These are phyloP conservation scores for Xerus rutilus DNA, from an alignment of 2,797 vertebrate species.

Conservation along the genomic window DNA sequence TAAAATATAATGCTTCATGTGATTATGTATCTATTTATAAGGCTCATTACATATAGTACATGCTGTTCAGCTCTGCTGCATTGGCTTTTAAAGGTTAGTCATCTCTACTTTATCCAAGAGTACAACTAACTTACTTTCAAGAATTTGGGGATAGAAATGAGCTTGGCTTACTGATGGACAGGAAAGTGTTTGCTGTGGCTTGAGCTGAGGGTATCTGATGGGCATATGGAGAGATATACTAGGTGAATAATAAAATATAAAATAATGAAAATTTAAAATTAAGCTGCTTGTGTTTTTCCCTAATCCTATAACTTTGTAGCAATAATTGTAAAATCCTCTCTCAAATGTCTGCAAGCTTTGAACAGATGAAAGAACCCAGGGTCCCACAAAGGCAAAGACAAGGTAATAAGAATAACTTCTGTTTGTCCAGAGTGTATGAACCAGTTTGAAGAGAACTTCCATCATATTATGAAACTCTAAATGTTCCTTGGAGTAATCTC, in stretches of 20 bases:
- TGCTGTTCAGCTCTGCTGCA: background rate
- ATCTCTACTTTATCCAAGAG: background rate
- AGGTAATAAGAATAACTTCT: background rate
- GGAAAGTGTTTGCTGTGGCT: background rate
- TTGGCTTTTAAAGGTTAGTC: slow-evolving; percentile 19
- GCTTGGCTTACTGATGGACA: background rate
- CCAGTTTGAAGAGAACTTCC: background rate
- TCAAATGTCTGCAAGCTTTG: background rate
- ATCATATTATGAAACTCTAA: background rate
- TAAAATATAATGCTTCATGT: background rate
- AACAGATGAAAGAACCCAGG: background rate
- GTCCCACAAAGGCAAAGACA: background rate
- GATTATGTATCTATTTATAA: background rate
- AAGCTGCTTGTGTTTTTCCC: background rate
- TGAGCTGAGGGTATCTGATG: background rate
- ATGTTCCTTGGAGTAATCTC: background rate
- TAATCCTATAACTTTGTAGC: background rate
- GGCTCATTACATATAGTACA: background rate
- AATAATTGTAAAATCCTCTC: slow-evolving; percentile 5
- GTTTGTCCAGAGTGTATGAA: background rate
- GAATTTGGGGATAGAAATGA: background rate
- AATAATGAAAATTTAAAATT: background rate
- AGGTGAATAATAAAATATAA: background rate
- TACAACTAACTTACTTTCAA: background rate
- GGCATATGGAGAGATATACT: background rate